phyloP scores from a whole-genome alignment of 30 jellyfish, hydroid and myxozoan species.

The Cassiopea xamachana region DNA sequence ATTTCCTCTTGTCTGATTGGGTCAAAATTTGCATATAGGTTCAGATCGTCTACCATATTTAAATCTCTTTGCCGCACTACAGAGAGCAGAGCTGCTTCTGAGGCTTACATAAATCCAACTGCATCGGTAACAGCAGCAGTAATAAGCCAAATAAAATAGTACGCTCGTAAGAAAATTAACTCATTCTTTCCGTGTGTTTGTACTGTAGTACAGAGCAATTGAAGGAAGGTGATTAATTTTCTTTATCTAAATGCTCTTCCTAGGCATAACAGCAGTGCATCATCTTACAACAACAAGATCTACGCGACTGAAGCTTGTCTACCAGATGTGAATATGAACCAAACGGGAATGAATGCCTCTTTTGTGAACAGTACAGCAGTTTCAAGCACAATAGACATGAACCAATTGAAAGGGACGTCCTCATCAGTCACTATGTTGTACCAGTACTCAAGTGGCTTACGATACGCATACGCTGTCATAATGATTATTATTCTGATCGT shows the following conservation, averaged over 20 bases:
- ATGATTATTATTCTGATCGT: constrained; percentile 33
- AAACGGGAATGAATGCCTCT: not conserved
- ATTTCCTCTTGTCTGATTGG: not conserved
- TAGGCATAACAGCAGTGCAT: not conserved
- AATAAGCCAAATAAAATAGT: too few relatives aligned
- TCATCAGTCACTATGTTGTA: not conserved
- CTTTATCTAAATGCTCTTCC: too few relatives aligned
- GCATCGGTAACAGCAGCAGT: too few relatives aligned
- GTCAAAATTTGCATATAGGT: not conserved
- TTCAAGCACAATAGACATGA: not conserved
- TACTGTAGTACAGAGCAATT: not conserved
- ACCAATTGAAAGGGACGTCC: not conserved
- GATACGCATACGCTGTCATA: constrained; percentile 31
- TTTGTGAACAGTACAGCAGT: not conserved
- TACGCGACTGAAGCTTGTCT: not conserved
- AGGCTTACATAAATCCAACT: too few relatives aligned
- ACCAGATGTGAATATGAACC: not conserved
- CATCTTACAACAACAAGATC: not conserved
- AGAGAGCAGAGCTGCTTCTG: too few relatives aligned
- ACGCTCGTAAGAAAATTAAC: too few relatives aligned
- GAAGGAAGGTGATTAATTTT: not conserved
- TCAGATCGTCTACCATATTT: not conserved
- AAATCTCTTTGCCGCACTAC: not conserved
- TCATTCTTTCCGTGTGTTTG: not conserved
- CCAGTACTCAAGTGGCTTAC: constrained; percentile 13